phyloP scores from a whole-genome alignment of 2,888 invertebrate genomes.

The Lampropteryx suffumata region DNA sequence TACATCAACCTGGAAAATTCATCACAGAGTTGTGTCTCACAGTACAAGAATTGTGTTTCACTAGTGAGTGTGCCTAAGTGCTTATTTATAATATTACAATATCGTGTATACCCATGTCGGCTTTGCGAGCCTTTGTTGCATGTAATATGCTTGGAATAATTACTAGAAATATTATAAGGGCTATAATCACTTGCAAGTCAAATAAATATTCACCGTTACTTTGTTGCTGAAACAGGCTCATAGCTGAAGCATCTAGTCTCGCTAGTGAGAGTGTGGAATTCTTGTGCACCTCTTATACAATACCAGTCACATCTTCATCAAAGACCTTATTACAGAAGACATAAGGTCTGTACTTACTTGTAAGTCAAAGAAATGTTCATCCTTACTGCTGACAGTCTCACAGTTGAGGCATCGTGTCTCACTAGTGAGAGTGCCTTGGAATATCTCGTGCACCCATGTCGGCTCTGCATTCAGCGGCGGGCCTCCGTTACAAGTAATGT shows the following conservation, averaged over 20 bases:
- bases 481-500: slow-evolving; percentile 67
- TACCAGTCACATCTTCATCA: too few relatives aligned
- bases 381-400: slow-evolving; percentile 99
- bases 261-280: slow-evolving; percentile 91
- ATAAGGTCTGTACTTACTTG: slow-evolving; percentile 77
- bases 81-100: too few relatives aligned
- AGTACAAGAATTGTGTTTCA: too few relatives aligned
- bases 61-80: too few relatives aligned
- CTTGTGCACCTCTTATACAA: too few relatives aligned
- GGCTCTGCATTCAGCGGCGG: slow-evolving; percentile 87
- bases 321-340: not conserved
- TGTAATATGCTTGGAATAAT: too few relatives aligned
- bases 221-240: slow-evolving; percentile 99
- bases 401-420: slow-evolving; percentile 99
- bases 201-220: slow-evolving; percentile 99
- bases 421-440: slow-evolving; percentile 99
- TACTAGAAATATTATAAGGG: too few relatives aligned
- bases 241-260: slow-evolving; percentile 99
- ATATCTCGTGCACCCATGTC: slow-evolving; percentile 99
- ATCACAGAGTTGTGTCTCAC: too few relatives aligned
- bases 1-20: slow-evolving; percentile 93
- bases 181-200: slow-evolving; percentile 88
- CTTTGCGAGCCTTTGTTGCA: too few relatives aligned
- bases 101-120: not conserved
- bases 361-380: slow-evolving; percentile 99